Evolutionary conservation across 2,113 vertebrate genomes (phyloP).

Genomic region (Microcebus ravelobensis): DNA sequence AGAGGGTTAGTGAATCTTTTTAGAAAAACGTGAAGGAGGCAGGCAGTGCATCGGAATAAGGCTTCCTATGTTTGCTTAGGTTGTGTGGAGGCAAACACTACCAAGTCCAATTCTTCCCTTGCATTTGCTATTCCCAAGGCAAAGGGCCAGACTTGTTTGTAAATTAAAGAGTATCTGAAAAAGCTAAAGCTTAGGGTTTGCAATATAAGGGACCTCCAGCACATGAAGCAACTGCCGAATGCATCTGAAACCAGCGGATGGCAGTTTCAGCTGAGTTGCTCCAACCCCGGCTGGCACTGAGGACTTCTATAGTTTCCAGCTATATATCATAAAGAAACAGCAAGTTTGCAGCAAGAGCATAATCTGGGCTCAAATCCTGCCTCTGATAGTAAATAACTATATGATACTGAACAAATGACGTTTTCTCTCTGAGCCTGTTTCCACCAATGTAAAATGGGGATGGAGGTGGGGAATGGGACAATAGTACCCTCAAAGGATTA

Average conservation of each 20-base stretch:
- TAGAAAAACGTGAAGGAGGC: constrained; percentile 33
- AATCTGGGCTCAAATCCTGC: background rate
- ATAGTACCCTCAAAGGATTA: background rate
- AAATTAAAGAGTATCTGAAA: constrained; percentile 37
- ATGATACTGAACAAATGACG: constrained; percentile 24
- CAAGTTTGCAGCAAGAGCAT: background rate
- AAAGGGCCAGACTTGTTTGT: background rate
- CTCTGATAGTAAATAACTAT: background rate
- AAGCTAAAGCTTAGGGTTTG: background rate
- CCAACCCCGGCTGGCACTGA: background rate
- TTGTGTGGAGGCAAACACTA: constrained; percentile 38
- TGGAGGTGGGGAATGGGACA: background rate
- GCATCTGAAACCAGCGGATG: background rate
- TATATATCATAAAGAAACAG: background rate
- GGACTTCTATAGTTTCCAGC: background rate
- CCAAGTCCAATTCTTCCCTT: constrained; percentile 16
- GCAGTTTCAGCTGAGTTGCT: background rate
- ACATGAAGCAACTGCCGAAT: background rate
- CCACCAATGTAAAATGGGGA: background rate
- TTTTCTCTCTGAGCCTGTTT: background rate
- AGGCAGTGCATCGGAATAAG: constrained; percentile 20
- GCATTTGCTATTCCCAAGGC: constrained; percentile 26
- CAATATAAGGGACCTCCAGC: background rate
- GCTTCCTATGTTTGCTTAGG: constrained; percentile 11
- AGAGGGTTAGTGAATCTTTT: constrained; percentile 48